A percentile compares a stretch with the other conserved stretches of the same genome.
Evolutionary conservation across 2,888 invertebrate species (phyloP).

Genomic region (Abscondita cerata): DNA sequence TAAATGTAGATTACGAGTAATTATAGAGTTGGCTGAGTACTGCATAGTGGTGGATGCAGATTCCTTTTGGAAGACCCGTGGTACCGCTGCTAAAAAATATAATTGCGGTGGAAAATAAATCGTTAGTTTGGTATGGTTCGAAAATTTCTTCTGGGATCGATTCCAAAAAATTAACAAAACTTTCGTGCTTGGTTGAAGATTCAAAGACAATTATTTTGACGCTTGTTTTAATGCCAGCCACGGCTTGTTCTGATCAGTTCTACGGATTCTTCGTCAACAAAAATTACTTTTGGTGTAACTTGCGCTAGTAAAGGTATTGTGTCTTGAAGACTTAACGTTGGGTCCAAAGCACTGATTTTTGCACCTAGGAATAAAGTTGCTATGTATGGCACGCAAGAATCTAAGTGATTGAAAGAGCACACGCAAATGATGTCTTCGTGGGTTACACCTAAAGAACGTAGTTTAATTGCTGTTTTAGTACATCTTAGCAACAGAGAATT

Average conservation of each 20-base stretch:
- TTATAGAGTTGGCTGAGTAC: constrained; percentile 6
- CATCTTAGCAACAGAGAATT: constrained; percentile 5
- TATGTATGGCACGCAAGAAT: constrained; percentile 16
- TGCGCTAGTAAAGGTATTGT: constrained; percentile 30
- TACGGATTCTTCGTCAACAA: constrained; percentile 9
- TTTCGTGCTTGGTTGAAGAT: constrained; percentile 24
- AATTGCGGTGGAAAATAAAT: constrained; percentile 32
- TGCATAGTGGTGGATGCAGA: constrained; percentile 39
- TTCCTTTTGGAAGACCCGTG: constrained; percentile 44
- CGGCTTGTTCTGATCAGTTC: constrained; percentile 11
- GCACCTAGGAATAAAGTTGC: constrained; percentile 13
- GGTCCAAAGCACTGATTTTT: constrained; percentile 13
- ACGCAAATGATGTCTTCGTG: constrained; percentile 14
- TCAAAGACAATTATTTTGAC: constrained; percentile 15
- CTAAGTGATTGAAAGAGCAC: constrained; percentile 14
- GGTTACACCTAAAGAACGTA: constrained; percentile 8
- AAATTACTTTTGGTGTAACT: constrained; percentile 27
- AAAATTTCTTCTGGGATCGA: constrained; percentile 35
- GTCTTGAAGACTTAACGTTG: constrained; percentile 9
- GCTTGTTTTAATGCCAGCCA: not conserved
- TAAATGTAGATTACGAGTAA: too few relatives aligned
- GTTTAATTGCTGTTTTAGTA: constrained; percentile 9
- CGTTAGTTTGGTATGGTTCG: constrained; percentile 23
- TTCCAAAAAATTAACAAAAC: too few relatives aligned
- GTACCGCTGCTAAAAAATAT: constrained; percentile 47